Evolutionary conservation across 2,113 vertebrate species (phyloP).

Genomic region (cattle (Bos taurus)): DNA sequence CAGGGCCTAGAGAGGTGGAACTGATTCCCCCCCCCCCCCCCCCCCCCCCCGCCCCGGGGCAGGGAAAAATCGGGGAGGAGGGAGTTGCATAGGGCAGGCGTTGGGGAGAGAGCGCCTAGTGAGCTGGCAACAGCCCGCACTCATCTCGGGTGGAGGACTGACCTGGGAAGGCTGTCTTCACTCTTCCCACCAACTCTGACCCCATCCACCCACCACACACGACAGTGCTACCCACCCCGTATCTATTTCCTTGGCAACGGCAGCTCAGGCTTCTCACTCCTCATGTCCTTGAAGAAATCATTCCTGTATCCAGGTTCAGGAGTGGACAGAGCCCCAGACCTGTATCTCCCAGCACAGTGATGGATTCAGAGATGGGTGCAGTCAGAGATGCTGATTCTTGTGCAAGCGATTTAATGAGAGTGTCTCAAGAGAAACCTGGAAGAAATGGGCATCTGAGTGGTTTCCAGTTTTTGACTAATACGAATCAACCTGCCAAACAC

Average conservation of each 20-base stretch:
- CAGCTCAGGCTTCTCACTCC: not conserved
- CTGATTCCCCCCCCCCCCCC: fast-evolving
- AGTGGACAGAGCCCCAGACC: not conserved
- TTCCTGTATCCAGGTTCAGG: not conserved
- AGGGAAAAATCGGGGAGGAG: not conserved
- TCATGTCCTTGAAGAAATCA: not conserved
- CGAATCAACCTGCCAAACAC: not conserved
- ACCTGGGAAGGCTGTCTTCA: not conserved
- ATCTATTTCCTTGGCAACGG: not conserved
- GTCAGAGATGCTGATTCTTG: not conserved
- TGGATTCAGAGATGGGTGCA: not conserved
- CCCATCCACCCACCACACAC: fast-evolving
- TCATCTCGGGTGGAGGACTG: not conserved
- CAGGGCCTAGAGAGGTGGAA: not conserved
- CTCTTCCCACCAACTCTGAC: too few species aligned
- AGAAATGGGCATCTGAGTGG: not conserved
- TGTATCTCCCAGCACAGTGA: fast-evolving
- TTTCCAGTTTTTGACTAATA: not conserved
- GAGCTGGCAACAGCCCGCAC: not conserved
- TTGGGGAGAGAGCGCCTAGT: fast-evolving
- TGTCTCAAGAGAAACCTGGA: not conserved
- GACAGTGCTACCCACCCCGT: fast-evolving
- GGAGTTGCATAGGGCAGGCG: fast-evolving
- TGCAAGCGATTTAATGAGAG: not conserved
- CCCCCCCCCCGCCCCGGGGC: too few species aligned